phyloP scores from a whole-genome alignment of 2,888 invertebrate genomes.

The Galerucella pusilla region DNA sequence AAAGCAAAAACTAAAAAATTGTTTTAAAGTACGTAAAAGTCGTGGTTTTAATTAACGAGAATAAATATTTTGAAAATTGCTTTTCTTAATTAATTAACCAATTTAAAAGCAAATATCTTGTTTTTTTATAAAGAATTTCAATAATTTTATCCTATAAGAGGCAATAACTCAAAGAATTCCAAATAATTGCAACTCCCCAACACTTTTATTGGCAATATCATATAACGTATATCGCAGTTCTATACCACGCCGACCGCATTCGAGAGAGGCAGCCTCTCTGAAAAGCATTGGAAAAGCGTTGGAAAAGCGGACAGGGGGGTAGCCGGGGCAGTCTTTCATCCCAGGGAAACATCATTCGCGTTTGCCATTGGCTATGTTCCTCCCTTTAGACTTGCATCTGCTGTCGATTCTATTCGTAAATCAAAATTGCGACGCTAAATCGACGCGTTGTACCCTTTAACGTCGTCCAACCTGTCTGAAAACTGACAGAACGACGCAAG shows the following conservation, averaged over 20 bases:
- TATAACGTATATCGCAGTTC: slow-evolving; percentile 42
- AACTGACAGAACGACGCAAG: slow-evolving; percentile 50
- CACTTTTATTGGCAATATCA: slow-evolving; percentile 39
- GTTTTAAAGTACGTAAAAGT: too few relatives aligned
- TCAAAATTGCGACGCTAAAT: slow-evolving; percentile 62
- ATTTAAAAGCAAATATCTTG: neutral
- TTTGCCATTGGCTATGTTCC: slow-evolving; percentile 59
- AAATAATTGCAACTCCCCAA: slow-evolving; percentile 32
- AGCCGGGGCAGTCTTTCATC: slow-evolving; percentile 49
- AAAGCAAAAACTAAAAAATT: too few relatives aligned
- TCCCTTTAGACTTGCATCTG: slow-evolving; percentile 63
- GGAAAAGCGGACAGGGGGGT: slow-evolving; percentile 41
- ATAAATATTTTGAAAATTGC: too few relatives aligned
- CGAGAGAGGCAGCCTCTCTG: slow-evolving; percentile 14
- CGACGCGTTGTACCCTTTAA: slow-evolving; percentile 55
- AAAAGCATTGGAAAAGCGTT: slow-evolving; percentile 44
- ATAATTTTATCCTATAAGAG: slow-evolving; percentile 2
- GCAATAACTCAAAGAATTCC: slow-evolving; percentile 30
- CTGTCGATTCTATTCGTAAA: slow-evolving; percentile 67
- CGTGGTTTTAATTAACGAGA: too few relatives aligned
- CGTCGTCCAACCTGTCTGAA: slow-evolving; percentile 53
- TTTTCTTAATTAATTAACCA: too few relatives aligned
- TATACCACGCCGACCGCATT: slow-evolving; percentile 33
- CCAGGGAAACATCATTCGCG: slow-evolving; percentile 57
- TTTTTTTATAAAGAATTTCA: slow-evolving; percentile 2